phyloP scores from a whole-genome alignment of 1,140 invertebrate genomes.

The Heliconius melpomene region DNA sequence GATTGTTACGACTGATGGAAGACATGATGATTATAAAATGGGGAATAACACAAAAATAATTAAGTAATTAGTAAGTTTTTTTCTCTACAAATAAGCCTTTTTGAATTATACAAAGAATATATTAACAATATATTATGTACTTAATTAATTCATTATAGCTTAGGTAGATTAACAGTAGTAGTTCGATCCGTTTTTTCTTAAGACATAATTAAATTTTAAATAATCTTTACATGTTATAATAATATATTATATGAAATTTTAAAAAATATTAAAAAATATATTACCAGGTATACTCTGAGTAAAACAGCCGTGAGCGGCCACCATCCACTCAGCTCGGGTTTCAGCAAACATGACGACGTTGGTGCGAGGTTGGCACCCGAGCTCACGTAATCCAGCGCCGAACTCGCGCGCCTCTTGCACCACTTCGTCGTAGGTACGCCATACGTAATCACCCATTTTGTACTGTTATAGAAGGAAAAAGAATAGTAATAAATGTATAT shows the following conservation, averaged over 20 bases:
- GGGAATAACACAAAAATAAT: no score
- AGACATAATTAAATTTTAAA: no score
- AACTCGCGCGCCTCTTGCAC: slow-evolving; percentile 88
- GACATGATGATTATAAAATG: neutral
- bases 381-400: slow-evolving; percentile 88
- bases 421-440: slow-evolving; percentile 93
- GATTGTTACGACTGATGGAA: slow-evolving; percentile 91
- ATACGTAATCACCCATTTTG: slow-evolving; percentile 96
- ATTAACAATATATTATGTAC: no score
- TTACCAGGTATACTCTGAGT: slow-evolving; percentile 93
- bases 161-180: no score
- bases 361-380: slow-evolving; percentile 84
- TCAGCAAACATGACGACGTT: slow-evolving; percentile 98
- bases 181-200: no score
- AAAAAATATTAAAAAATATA: neutral
- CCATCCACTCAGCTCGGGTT: slow-evolving; percentile 98
- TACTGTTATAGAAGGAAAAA: slow-evolving; percentile 80
- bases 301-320: slow-evolving; percentile 96
- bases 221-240: no score
- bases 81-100: no score
- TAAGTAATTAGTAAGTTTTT: no score
- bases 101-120: no score
- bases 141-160: no score
- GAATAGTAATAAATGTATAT: no score
- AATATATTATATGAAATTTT: no score